These are phyloP conservation scores for Mormyrops attenuatus DNA, from an alignment of 2,797 vertebrate genomes.

Conservation along the genomic window DNA sequence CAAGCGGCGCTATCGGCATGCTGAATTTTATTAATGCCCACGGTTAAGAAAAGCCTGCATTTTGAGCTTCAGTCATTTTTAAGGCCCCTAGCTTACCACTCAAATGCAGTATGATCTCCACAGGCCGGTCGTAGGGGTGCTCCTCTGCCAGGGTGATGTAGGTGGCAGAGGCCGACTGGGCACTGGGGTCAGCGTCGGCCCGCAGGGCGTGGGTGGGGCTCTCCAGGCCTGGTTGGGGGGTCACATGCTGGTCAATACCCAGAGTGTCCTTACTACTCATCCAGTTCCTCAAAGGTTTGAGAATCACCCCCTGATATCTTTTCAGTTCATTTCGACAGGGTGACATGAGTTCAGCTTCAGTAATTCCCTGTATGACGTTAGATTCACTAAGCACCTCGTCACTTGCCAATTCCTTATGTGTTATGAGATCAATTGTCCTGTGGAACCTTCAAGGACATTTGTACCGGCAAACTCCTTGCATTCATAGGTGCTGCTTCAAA, in stretches of 20 bases:
- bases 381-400: background rate
- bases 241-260: background rate
- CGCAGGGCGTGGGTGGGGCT: constrained; percentile 86
- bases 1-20: background rate
- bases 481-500: background rate
- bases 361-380: background rate
- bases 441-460: background rate
- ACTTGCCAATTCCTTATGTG: constrained; percentile 1
- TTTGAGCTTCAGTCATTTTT: background rate
- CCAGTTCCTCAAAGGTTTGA: background rate
- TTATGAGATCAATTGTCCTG: background rate
- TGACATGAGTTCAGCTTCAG: background rate
- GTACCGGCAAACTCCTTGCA: background rate
- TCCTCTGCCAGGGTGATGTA: constrained; percentile 89
- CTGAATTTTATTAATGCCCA: background rate
- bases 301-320: background rate
- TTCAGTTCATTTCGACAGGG: background rate
- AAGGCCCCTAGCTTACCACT: constrained; percentile 72
- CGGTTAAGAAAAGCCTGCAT: background rate
- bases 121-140: constrained; percentile 75
- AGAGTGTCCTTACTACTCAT: background rate
- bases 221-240: constrained; percentile 72
- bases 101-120: constrained; percentile 90
- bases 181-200: constrained; percentile 84
- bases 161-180: constrained; percentile 81